Evolutionary conservation across 2,888 invertebrate species (phyloP), one percentile per base, ranked within the genome.

Genomic region (Drosophila buzzatii): DNA sequence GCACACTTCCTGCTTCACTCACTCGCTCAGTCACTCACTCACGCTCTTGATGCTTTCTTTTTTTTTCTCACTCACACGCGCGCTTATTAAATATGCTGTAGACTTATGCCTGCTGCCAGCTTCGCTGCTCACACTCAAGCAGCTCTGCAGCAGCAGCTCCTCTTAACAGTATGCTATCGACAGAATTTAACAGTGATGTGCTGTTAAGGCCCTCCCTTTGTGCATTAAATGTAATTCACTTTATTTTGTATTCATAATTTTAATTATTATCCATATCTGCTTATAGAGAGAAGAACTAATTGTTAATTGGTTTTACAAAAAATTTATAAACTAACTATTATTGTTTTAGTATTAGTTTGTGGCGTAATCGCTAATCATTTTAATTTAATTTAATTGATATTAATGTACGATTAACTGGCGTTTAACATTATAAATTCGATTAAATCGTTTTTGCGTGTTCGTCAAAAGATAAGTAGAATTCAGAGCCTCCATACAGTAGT

Each of bases 391-490:
- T 81, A 85, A 87, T 83, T 87, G 89, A 81, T 87, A 82, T 81
- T 74, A 64, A 79, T 86, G 74, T 79, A 81, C 73, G 76, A 79
- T 81, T 81, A 79, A 81, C 75, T 89, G 80, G 72, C 81, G 74
- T 80, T 87, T 89, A 89, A 91, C 87, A 90, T 85, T 90, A 91
- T 91, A 91, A 91, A 91, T 91, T 91, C 91, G 91, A 91, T 90
- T 91, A 83, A 90, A 91, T 90, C 90, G 86, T 76, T 90, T 81
- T 73, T 20, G 69, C 71, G 49, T 70, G 67, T 49, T 73, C 65
- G 53, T 70, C 49, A 64, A 76, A 75, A 53, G 18, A 75, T 65
- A 76, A 68, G 27, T 75, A 53, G 64, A 75, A 65, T 73, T 35
- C 37, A 63, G 57, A 59, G 58, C 57, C 73, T 58, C 37, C 56